Evolutionary conservation across 1,140 invertebrate species (phyloP).

Genomic region (Phenacoccus solenopsis): DNA sequence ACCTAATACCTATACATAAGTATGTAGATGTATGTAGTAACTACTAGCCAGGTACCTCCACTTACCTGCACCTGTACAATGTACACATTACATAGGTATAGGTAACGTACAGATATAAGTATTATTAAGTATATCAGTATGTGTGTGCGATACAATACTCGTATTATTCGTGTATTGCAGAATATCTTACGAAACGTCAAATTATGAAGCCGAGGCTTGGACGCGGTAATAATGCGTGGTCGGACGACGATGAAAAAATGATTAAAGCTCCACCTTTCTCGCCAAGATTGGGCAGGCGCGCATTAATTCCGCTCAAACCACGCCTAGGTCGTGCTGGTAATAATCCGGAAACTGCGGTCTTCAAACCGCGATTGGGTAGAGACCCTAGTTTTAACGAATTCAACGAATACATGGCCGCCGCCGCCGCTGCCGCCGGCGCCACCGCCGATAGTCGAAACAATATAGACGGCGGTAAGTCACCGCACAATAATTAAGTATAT

Average conservation of each 20-base stretch:
- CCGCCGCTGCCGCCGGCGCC: too few relatives aligned
- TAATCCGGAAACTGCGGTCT: neutral
- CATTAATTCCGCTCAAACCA: constrained; percentile 5
- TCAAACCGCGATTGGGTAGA: neutral
- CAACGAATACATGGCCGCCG: neutral
- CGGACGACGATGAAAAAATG: constrained; percentile 5
- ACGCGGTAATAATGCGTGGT: neutral
- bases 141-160: too few relatives aligned
- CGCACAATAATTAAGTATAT: too few relatives aligned
- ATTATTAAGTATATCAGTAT: too few relatives aligned
- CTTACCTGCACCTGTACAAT: too few relatives aligned
- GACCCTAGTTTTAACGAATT: constrained; percentile 12
- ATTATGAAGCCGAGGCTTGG: constrained; percentile 1
- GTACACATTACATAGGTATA: too few relatives aligned
- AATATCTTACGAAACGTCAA: neutral
- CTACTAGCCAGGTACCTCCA: too few relatives aligned
- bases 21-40: too few relatives aligned
- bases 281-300: neutral
- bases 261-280: constrained; percentile 11
- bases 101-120: too few relatives aligned
- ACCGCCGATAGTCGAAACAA: too few relatives aligned
- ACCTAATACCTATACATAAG: too few relatives aligned
- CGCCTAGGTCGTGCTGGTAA: neutral
- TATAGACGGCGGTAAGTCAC: too few relatives aligned
- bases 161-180: neutral